Conservation (phyloP, 2,888 invertebrate genomes). For the Leucophenga montana region DNA sequence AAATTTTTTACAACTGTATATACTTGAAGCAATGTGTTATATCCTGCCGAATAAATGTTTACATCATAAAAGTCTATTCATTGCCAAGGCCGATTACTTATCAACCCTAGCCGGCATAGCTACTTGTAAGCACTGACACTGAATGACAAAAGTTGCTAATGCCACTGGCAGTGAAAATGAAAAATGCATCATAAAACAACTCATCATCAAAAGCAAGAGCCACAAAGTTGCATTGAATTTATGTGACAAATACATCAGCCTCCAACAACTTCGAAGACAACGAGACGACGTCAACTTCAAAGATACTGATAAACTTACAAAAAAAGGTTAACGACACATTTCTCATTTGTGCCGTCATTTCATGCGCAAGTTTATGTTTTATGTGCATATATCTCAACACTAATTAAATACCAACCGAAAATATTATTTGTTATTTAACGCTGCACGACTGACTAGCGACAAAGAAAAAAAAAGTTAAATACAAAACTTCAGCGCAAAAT, state of each 20-base stretch:
- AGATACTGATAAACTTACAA: conserved; percentile 6
- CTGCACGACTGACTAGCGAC: not conserved
- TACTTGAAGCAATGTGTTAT: no score
- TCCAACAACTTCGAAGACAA: conserved; percentile 1
- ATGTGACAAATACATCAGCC: conserved; percentile 37
- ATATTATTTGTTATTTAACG: conserved; percentile 20
- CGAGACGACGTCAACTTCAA: not conserved
- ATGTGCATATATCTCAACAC: not conserved
- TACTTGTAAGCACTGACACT: not conserved
- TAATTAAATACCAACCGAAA: conserved; percentile 4
- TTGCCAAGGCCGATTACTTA: no score
- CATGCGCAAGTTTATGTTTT: conserved; percentile 10
- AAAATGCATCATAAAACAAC: conserved; percentile 42
- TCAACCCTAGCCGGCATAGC: not conserved
- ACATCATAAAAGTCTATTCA: no score
- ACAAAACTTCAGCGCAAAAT: conserved; percentile 23
- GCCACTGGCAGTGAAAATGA: conserved; percentile 42
- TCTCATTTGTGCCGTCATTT: not conserved
- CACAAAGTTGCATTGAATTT: conserved; percentile 38
- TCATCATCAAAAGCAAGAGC: conserved; percentile 24
- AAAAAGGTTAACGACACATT: conserved; percentile 24
- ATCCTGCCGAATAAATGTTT: no score
- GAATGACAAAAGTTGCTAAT: conserved; percentile 23
- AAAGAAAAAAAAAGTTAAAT: not conserved
- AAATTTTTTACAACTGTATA: no score